Base-by-base conservation (phyloP, 1,140 invertebrate genomes). In the Drosophila melanica region DNA sequence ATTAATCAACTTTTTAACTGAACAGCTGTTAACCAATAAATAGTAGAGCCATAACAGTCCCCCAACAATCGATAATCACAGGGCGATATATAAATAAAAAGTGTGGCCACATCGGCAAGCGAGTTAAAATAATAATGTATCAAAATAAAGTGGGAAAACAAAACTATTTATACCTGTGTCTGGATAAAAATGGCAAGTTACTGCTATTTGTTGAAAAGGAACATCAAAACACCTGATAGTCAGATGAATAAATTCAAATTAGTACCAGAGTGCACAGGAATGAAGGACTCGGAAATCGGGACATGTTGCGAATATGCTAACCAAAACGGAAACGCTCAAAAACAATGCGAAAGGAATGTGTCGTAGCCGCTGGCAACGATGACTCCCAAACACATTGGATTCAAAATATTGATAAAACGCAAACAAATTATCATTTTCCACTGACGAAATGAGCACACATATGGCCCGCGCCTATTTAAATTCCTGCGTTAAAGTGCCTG, bases 401-500 rank as follows among this genome's bases (percentile, higher is more conserved):
- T 20, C 48, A 53, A 50, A 76, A 74, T 87, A 89, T 89, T 89
- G 84, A 89, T 89, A 89, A 89, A 89, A 77, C 84, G 60, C 70
- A 42, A 7, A 59, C 35, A 20, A 54, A 47, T 84, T 69, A 66
- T 18, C 54, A 67, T 70, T 59, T 79, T 73, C 41, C 9, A 58
- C 54, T 50, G 41, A 16, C 48, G 12, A 11, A 67, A 90, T 90
- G 79, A 66, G 79, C 63, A 85, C 77, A 54, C 77, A 89, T 44
- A 57, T 66, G 20, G 75, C 58, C 0, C 62, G 69, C 2, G 37
- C 71, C 18, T 90, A 72, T 77, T 71, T 91, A 12, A 89, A 91
- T 70, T 79, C 90, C 41, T 91, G 90, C 35, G 53, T 91, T 4
- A 91, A 91, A 73, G 87, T 90, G 51, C 90, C 90, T 30, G 86